Evolutionary conservation across 92 coral and sea anemone species (phyloP).

Genomic region (Montipora capitata): DNA sequence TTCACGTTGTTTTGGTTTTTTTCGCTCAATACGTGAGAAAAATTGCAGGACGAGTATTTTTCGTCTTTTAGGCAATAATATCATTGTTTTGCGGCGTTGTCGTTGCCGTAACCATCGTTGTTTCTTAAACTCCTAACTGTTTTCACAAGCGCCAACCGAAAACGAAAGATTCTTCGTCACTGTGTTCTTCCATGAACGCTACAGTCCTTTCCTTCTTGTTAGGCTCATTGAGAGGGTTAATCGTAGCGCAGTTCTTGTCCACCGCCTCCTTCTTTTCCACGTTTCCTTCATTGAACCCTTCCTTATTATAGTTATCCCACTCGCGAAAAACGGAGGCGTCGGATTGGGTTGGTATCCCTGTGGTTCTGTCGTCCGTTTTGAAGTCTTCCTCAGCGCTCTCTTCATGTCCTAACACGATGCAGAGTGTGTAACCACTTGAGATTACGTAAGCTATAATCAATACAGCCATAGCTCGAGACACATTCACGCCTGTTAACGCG

Average conservation of each 20-base stretch:
- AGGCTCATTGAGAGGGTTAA: background rate
- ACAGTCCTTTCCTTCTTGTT: conserved; percentile 20
- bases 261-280: background rate
- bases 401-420: background rate
- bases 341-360: background rate
- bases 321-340: background rate
- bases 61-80: too few relatives aligned
- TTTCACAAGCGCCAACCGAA: conserved; percentile 70
- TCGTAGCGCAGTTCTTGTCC: too few relatives aligned
- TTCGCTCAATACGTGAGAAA: too few relatives aligned
- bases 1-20: too few relatives aligned
- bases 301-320: background rate
- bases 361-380: background rate
- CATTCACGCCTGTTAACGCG: background rate
- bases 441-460: conserved; percentile 3
- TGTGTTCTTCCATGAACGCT: conserved; percentile 36
- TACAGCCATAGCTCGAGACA: background rate
- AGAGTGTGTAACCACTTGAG: conserved; percentile 33
- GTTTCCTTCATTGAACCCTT: background rate
- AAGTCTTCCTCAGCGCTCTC: background rate
- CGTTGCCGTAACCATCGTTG: too few relatives aligned
- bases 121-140: background rate
- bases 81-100: too few relatives aligned
- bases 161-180: conserved; percentile 77
- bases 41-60: too few relatives aligned